These are phyloP conservation scores for Dasypolia templi DNA, from an alignment of 2,888 invertebrate species.

Conservation along the genomic window DNA sequence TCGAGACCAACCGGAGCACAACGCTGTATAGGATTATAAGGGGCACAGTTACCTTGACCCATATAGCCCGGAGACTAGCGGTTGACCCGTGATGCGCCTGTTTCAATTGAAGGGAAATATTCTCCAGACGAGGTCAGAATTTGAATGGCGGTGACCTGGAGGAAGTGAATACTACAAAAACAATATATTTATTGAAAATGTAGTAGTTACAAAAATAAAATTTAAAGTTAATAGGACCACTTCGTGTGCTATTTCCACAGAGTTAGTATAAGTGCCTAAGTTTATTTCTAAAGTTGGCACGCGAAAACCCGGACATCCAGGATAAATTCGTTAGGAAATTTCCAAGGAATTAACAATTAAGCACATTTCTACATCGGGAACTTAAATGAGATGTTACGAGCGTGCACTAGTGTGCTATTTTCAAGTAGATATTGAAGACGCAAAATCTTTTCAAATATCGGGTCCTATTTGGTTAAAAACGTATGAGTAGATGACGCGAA, in stretches of 20 bases:
- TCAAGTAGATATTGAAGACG: slow-evolving; percentile 34
- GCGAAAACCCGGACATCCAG: slow-evolving; percentile 8
- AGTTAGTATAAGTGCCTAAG: slow-evolving; percentile 24
- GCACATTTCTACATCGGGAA: slow-evolving; percentile 38
- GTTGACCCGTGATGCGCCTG: slow-evolving; percentile 63
- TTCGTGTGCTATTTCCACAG: slow-evolving; percentile 19
- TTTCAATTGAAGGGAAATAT: slow-evolving; percentile 56
- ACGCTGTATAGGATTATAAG: slow-evolving; percentile 64
- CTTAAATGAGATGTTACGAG: slow-evolving; percentile 38
- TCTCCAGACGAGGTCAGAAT: slow-evolving; percentile 43
- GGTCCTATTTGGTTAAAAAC: slow-evolving; percentile 43
- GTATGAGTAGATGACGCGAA: slow-evolving; percentile 50
- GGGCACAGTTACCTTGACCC: slow-evolving; percentile 66
- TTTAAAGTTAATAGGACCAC: slow-evolving; percentile 1
- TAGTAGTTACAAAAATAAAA: slow-evolving; percentile 5
- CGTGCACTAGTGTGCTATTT: slow-evolving; percentile 23
- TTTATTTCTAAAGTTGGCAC: slow-evolving; percentile 36
- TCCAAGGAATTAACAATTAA: slow-evolving; percentile 53
- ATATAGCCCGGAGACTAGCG: slow-evolving; percentile 61
- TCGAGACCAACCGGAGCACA: slow-evolving; percentile 52
- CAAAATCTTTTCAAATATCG: slow-evolving; percentile 48
- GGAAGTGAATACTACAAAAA: not conserved
- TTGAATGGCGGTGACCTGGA: slow-evolving; percentile 25
- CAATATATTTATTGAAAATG: slow-evolving; percentile 6
- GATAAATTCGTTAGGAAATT: slow-evolving; percentile 51